Evolutionary conservation across 1,140 invertebrate species (phyloP), one percentile per base, ranked within the genome.

Genomic region (Littorina saxatilis): DNA sequence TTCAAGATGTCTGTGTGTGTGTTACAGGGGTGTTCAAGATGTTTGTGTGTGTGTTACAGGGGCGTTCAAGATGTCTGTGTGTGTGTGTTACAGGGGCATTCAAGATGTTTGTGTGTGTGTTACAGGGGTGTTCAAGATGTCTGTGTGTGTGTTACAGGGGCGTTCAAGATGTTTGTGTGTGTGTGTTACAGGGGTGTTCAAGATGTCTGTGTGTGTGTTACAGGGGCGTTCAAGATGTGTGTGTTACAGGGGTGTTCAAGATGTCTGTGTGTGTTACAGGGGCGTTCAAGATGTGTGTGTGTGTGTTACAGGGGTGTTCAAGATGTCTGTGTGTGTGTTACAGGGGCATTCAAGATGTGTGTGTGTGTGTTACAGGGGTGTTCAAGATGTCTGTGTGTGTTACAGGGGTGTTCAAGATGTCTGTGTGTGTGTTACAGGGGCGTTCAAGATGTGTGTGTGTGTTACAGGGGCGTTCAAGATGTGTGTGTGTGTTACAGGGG

Each of bases 381-480:
- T 58, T 20, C 15, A 27, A 23, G n/a, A 20, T 58, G 55, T 58
- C n/a, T 58, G 9, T 23, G 23, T 58, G 55, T 27, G 55, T 58
- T 4, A 58, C 55, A 11, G 15, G n/a, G 15, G 23, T 23, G n/a
- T 58, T 58, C 13, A 29, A 61, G 15, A 58, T 58, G n/a, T 58
- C 5, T 58, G 23, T 58, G 5, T 23, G n/a, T 27, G n/a, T 58
- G n/a, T 20, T 9, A 47, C 43, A 9, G 43, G 43, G 43, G 17
- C 43, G 43, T 47, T 47, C 27, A 47, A 75, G 43, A 47, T 61
- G 37, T 70, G 7, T 70, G 4, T 35, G 47, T 75, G 43, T 72
- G 13, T 87, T 81, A 23, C 75, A 92, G 92, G 84, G 1, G 86
- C 91, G 95, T 99, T 99, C 91, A 99, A 99, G 93, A 99, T n/a